phyloP scores from a whole-genome alignment of 1,140 invertebrate genomes.

The Monomorium pharaonis region DNA sequence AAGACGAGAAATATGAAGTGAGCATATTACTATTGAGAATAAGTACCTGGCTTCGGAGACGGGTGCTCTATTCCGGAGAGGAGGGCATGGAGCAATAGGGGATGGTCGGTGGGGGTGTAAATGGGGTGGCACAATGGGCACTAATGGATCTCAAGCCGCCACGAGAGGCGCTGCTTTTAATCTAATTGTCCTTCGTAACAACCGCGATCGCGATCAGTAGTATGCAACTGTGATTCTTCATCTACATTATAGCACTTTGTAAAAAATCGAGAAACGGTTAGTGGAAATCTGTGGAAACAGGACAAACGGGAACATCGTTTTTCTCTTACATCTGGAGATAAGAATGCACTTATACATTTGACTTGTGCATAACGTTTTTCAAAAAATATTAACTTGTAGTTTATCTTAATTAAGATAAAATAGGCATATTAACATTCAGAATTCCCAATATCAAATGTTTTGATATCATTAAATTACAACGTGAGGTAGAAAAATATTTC shows the following conservation, averaged over 20 bases:
- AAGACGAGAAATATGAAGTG: constrained; percentile 83
- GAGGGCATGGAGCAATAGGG: constrained; percentile 68
- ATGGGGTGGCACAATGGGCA: constrained; percentile 85
- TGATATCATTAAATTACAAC: background rate
- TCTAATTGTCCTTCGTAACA: constrained; percentile 84
- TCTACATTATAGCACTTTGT: constrained; percentile 13
- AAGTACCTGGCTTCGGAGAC: constrained; percentile 85
- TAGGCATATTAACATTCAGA: background rate
- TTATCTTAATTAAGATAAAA: background rate
- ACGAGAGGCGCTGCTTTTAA: constrained; percentile 86
- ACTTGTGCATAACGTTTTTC: background rate
- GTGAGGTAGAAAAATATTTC: background rate
- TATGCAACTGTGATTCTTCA: constrained; percentile 76
- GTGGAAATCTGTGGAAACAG: constrained; percentile 13
- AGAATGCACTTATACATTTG: background rate
- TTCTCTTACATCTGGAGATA: background rate
- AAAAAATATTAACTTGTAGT: background rate
- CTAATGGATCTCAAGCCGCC: constrained; percentile 86
- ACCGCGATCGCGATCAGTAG: constrained; percentile 78
- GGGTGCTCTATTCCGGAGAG: constrained; percentile 76
- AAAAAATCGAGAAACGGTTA: background rate
- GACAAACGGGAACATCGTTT: background rate
- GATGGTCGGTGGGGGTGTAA: constrained; percentile 80
- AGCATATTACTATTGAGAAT: constrained; percentile 86
- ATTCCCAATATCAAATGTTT: background rate